These are phyloP conservation scores for Pogonognathellus flavescens DNA, from an alignment of 1,140 invertebrate genomes.

Conservation along the genomic window DNA sequence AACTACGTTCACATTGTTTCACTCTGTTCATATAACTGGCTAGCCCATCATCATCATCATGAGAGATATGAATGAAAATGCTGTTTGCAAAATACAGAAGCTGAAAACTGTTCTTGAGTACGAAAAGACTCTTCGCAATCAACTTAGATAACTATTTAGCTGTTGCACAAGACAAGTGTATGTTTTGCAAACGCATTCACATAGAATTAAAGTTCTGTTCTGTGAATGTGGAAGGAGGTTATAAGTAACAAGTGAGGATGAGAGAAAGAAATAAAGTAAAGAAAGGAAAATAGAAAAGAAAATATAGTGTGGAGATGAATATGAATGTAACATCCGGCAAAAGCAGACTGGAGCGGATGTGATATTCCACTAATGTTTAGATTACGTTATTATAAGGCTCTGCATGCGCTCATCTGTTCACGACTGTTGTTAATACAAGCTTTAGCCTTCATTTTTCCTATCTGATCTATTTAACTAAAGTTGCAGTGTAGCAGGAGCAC, in stretches of 20 bases:
- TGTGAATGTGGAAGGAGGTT: too few relatives aligned
- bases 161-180: too few relatives aligned
- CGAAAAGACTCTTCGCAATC: too few relatives aligned
- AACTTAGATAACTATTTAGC: too few relatives aligned
- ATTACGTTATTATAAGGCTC: slow-evolving; percentile 43
- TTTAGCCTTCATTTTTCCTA: slow-evolving; percentile 27
- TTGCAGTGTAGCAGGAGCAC: neutral
- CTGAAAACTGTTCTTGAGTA: neutral
- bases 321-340: slow-evolving; percentile 1
- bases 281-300: slow-evolving; percentile 1
- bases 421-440: slow-evolving; percentile 6
- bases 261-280: neutral
- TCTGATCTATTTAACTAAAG: slow-evolving; percentile 50
- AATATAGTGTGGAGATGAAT: neutral
- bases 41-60: neutral
- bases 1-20: neutral
- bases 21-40: neutral
- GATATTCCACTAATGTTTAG: slow-evolving; percentile 55
- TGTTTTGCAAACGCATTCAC: neutral
- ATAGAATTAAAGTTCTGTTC: too few relatives aligned
- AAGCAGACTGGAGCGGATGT: slow-evolving; percentile 42
- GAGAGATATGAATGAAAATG: slow-evolving; percentile 27
- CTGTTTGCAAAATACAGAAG: slow-evolving; percentile 22
- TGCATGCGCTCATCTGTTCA: slow-evolving; percentile 21
- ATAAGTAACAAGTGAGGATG: too few relatives aligned